Evolutionary conservation across 2,888 invertebrate genomes (phyloP).

Genomic region (Thymelicus sylvestris): DNA sequence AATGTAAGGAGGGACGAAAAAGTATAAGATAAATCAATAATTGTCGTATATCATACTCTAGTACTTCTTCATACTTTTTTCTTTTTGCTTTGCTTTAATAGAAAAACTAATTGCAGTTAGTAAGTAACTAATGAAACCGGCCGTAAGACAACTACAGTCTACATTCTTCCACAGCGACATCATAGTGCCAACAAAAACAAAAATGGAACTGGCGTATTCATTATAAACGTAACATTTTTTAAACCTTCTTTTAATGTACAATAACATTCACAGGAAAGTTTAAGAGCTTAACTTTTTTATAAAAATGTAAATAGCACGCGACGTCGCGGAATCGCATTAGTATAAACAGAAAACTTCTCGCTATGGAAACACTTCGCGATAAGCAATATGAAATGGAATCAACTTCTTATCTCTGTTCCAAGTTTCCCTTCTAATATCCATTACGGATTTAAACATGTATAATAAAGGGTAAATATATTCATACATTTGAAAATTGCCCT

Average conservation of each 20-base stretch:
- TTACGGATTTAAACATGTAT: constrained; percentile 6
- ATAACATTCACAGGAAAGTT: constrained; percentile 1
- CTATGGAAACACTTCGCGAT: constrained; percentile 36
- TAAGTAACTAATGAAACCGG: too few species aligned
- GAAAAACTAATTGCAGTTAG: too few species aligned
- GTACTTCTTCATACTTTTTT: too few species aligned
- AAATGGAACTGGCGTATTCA: background rate
- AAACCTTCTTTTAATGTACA: background rate
- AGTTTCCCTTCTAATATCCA: constrained; percentile 20
- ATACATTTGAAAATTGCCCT: background rate
- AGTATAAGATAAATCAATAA: too few species aligned
- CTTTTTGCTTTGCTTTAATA: too few species aligned
- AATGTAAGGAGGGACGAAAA: too few species aligned
- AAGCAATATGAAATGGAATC: constrained; percentile 36
- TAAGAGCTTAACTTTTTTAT: constrained; percentile 17
- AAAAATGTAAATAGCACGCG: constrained; percentile 35
- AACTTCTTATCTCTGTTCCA: constrained; percentile 20
- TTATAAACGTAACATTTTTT: background rate
- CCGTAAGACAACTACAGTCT: too few species aligned
- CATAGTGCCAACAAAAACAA: background rate
- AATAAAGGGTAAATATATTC: background rate
- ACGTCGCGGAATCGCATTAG: constrained; percentile 31
- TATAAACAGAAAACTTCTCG: constrained; percentile 35
- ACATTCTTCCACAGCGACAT: too few species aligned
- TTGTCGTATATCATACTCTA: too few species aligned